Evolutionary conservation across 2,797 vertebrate species (phyloP), one percentile per base, ranked within the genome.

Genomic region (Triplophysa yarkandensis): DNA sequence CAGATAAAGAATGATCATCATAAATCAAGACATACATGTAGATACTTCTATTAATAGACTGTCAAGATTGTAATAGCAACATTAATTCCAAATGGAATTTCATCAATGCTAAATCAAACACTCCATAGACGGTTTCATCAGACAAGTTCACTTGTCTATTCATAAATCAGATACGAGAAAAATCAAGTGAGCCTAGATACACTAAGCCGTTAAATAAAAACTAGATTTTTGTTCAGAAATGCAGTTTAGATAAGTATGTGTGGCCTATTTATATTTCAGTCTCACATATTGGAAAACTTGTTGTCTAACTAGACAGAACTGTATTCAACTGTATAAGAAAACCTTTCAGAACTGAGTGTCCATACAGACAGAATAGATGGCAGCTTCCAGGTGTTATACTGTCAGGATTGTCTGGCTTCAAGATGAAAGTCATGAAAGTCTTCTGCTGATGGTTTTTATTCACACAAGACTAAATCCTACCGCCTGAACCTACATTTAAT

Each of bases 11-110:
- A 44, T 52, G 46, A 72, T 41, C n/a, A 64, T 14, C 16, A 13
- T 64, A 54, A 64, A 72, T 72, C 48, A 72, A 43, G 13, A 23
- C 14, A 4, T 60, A 9, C 54, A 70, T 58, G 19, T 27, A 3
- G 46, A 5, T 0, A 23, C 23, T 63, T 8, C 41, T 21, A 54
- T 72, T 64, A 54, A 64, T 4, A 30, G 23, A 63, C 60, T 64
- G 60, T 54, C 60, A 54, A 3, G 17, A 30, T 21, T 54, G 1
- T 43, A 54, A 64, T 6, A 19, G 23, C 44, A 21, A 30, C 58
- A 72, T 70, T 17, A 25, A 34, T 60, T 46, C 17, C 21, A 70
- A 44, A 46, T 4, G 16, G 10, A 19, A 30, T 16, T 63, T 39
- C 5, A 61, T 46, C 27, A 34, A 60, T 34, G 6, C 21, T 16